Evolutionary conservation across 2,797 vertebrate species (phyloP).

Genomic region (Micropoecilia bifurca): DNA sequence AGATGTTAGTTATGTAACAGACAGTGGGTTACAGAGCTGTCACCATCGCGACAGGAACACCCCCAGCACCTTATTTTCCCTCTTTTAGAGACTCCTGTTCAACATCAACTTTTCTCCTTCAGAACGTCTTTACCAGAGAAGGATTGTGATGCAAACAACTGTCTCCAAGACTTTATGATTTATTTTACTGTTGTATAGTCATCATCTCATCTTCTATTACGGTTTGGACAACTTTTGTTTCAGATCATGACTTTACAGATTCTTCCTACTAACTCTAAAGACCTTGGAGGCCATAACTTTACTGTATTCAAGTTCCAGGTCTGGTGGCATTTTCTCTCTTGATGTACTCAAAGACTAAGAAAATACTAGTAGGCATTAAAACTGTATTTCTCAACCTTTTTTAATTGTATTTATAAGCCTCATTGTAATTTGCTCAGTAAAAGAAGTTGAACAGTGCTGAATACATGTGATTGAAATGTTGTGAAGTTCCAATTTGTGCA

Average conservation of each 20-base stretch:
- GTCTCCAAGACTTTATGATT: neutral
- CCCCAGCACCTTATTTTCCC: conserved; percentile 16
- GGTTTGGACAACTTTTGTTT: neutral
- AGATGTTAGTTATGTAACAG: conserved; percentile 79
- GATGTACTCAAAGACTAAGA: neutral
- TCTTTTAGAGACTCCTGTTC: conserved; percentile 29
- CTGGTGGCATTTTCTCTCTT: neutral
- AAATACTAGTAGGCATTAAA: neutral
- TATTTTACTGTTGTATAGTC: neutral
- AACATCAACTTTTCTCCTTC: conserved; percentile 16
- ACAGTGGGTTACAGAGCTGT: conserved; percentile 49
- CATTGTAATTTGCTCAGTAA: neutral
- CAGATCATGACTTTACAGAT: neutral
- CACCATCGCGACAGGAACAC: conserved; percentile 41
- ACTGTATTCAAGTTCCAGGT: neutral
- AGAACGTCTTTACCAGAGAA: conserved; percentile 28
- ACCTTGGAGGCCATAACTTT: neutral
- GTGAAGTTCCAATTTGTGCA: too few species aligned
- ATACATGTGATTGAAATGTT: neutral
- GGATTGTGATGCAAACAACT: conserved; percentile 1
- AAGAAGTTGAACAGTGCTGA: neutral
- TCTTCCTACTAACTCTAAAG: neutral
- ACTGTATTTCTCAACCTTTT: neutral
- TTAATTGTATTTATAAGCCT: neutral
- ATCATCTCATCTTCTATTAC: neutral